Base-by-base conservation (phyloP, 2,888 invertebrate genomes). In the Ectemnius cavifrons region DNA sequence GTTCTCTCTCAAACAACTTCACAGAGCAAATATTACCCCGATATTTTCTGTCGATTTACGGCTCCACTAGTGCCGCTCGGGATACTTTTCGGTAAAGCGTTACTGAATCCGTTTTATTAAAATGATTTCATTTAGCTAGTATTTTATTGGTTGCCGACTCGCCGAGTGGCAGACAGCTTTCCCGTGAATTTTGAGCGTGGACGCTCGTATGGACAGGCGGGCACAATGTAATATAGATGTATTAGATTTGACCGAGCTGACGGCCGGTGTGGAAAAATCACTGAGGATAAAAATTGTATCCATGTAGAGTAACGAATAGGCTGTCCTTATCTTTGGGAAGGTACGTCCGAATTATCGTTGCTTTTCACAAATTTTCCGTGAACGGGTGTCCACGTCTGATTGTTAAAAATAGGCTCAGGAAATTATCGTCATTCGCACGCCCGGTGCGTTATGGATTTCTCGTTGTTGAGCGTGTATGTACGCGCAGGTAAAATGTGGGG, bases 261-360 rank as follows among this genome's bases (percentile, higher is more conserved):
- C 37, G 2, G 37, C 37, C 37, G 1, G 2, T 37, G 37, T 11
- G 11, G 8, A 37, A 37, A 6, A 37, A 37, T 37, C 37, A 4
- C 8, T 6, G 37, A 37, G 37, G 37, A 11, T 8, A 37, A 37
- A 37, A 37, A 37, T 37, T 11, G 0, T 8, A 6, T 37, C 8
- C 37, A 37, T 37, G 5, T 11, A 11, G 37, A 37, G 8, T 37
- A 11, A 11, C 37, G 37, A 37, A 37, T 8, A 37, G 5, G 14
- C 0, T 20, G 28, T 20, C 47, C 27, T 63, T 63, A 49, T 63
- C 28, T 49, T 63, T 63, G 47, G 20, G 52, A 49, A 63, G 28
- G n/a, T 49, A 13, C 63, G 2, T n/a, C n/a, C 2, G 47, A 63
- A 63, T 63, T 47, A 63, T 49, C 49, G 14, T 49, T 20, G 63